Evolutionary conservation across 2,888 invertebrate species (phyloP).

Genomic region (Xestobium rufovillosum): DNA sequence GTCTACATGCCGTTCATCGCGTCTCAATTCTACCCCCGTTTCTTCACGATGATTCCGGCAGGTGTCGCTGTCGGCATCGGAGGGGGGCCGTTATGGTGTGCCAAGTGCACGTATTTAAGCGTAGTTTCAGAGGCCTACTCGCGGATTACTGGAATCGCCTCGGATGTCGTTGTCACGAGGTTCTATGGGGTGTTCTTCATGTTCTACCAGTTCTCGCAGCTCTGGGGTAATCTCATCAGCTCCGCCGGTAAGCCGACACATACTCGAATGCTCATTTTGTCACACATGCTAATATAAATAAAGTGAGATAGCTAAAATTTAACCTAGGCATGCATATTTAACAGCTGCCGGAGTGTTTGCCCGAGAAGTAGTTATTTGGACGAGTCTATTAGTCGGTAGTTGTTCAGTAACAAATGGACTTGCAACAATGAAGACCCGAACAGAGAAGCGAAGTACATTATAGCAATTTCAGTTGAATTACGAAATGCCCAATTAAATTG

Average conservation of each 20-base stretch:
- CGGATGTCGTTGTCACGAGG: constrained; percentile 75
- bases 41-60: constrained; percentile 76
- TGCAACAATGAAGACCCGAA: too few species aligned
- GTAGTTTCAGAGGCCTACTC: constrained; percentile 75
- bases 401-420: too few species aligned
- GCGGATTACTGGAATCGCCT: constrained; percentile 56
- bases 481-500: too few species aligned
- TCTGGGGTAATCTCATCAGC: constrained; percentile 88
- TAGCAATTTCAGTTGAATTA: too few species aligned
- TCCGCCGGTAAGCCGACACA: constrained; percentile 78
- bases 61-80: constrained; percentile 79
- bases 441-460: too few species aligned
- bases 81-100: constrained; percentile 91
- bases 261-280: too few species aligned
- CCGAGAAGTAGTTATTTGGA: too few species aligned
- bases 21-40: constrained; percentile 82
- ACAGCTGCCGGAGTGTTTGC: too few species aligned
- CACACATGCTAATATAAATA: too few species aligned
- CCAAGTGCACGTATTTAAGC: constrained; percentile 90
- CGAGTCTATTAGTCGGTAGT: too few species aligned
- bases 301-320: too few species aligned
- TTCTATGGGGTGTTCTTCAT: constrained; percentile 96
- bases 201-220: constrained; percentile 93
- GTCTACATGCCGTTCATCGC: constrained; percentile 89
- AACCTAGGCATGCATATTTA: too few species aligned